phyloP scores from a whole-genome alignment of 2,797 vertebrate genomes.

The Urophycis tenuis region DNA sequence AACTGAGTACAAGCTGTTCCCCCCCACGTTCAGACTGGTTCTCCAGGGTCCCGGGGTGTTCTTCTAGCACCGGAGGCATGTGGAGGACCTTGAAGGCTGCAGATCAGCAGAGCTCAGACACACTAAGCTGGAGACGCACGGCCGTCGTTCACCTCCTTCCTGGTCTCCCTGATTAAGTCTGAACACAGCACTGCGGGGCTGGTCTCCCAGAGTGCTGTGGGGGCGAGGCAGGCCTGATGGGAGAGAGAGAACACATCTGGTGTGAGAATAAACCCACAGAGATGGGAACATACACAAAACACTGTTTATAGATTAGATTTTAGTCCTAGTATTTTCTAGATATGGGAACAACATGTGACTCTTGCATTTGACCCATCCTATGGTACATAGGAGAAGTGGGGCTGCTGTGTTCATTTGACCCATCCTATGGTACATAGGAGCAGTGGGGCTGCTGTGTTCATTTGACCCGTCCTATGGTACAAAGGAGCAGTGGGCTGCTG shows the following conservation, averaged over 20 bases:
- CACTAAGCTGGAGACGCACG: constrained; percentile 18
- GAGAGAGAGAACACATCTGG: constrained; percentile 56
- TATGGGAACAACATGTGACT: too few species aligned
- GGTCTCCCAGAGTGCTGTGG: constrained; percentile 48
- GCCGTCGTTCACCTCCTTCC: constrained; percentile 50
- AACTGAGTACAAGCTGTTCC: background rate
- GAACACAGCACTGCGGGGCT: constrained; percentile 36
- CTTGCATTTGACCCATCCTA: too few species aligned
- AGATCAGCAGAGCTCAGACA: too few species aligned
- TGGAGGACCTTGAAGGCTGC: background rate
- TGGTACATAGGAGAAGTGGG: too few species aligned
- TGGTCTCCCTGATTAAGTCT: constrained; percentile 44
- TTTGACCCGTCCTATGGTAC: too few species aligned
- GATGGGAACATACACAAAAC: constrained; percentile 31
- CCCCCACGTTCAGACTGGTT: background rate
- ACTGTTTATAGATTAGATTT: too few species aligned
- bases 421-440: too few species aligned
- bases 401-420: too few species aligned
- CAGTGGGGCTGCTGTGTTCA: too few species aligned
- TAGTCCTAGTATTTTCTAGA: too few species aligned
- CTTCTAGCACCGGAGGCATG: background rate
- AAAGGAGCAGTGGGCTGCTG: too few species aligned
- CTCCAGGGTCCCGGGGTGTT: background rate
- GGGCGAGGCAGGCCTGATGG: constrained; percentile 41
- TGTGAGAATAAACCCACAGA: constrained; percentile 53